Evolutionary conservation across 37 sponge, comb jelly and placozoan species (phyloP).

Genomic region (Beroe ovata): DNA sequence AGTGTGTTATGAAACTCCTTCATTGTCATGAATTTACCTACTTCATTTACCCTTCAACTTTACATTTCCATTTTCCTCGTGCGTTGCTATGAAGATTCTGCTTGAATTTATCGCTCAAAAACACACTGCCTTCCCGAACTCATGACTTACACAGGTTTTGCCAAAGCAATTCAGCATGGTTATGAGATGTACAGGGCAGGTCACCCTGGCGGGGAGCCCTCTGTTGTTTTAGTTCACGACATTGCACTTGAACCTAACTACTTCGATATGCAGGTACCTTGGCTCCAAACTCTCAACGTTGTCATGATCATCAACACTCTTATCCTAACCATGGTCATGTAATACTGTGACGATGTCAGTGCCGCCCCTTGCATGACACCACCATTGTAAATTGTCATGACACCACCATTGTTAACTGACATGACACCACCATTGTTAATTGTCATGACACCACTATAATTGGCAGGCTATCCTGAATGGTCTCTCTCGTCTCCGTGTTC

Average conservation of each 20-base stretch:
- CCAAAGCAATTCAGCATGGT: background rate
- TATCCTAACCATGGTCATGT: too few species aligned
- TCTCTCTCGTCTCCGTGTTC: background rate
- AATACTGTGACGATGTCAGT: too few species aligned
- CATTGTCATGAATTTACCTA: too few species aligned
- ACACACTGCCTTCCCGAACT: too few species aligned
- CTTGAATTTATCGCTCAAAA: too few species aligned
- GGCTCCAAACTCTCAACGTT: background rate
- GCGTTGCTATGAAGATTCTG: too few species aligned
- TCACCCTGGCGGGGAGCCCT: background rate
- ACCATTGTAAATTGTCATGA: background rate
- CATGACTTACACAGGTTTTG: background rate
- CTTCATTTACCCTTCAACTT: too few species aligned
- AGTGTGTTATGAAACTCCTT: too few species aligned
- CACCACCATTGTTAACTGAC: background rate
- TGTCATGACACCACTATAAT: background rate
- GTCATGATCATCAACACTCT: too few species aligned
- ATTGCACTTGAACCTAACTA: background rate
- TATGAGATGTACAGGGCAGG: background rate
- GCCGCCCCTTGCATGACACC: too few species aligned
- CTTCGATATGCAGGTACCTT: conserved; percentile 34
- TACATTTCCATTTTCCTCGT: too few species aligned
- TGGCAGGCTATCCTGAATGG: background rate
- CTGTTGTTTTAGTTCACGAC: background rate
- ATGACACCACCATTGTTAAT: background rate